Evolutionary conservation across 2,797 vertebrate species (phyloP).

Genomic region (Coendou prehensilis): DNA sequence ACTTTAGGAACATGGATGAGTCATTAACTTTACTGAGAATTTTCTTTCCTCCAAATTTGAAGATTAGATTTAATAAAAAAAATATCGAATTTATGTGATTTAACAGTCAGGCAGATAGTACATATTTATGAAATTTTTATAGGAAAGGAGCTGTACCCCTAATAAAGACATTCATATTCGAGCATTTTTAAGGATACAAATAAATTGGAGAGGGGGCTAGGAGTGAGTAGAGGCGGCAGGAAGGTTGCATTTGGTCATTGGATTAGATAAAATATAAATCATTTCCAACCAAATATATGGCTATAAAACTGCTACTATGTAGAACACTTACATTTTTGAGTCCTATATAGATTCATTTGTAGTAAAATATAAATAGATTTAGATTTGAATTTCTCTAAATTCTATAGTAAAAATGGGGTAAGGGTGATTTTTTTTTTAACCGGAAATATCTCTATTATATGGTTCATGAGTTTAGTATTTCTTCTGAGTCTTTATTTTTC

Average conservation of each 20-base stretch:
- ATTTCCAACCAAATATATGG: neutral
- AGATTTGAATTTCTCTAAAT: neutral
- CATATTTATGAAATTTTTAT: neutral
- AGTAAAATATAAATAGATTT: neutral
- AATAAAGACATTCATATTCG: neutral
- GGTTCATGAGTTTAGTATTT: neutral
- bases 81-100: neutral
- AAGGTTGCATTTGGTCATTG: neutral
- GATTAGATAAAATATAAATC: neutral
- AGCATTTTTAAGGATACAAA: neutral
- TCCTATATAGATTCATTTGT: neutral
- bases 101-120: neutral
- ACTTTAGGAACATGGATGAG: neutral
- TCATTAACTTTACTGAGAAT: neutral
- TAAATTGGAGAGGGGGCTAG: neutral
- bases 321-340: neutral
- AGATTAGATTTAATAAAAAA: neutral
- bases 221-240: neutral
- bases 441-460: neutral
- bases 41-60: neutral
- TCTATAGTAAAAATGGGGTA: neutral
- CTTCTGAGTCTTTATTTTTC: neutral
- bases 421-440: neutral
- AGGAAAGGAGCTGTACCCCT: neutral
- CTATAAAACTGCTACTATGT: neutral